Percentiles rank a stretch among this genome's conserved stretches.
phyloP scores from a whole-genome alignment of 2,888 invertebrate genomes.

The Melieria picta region DNA sequence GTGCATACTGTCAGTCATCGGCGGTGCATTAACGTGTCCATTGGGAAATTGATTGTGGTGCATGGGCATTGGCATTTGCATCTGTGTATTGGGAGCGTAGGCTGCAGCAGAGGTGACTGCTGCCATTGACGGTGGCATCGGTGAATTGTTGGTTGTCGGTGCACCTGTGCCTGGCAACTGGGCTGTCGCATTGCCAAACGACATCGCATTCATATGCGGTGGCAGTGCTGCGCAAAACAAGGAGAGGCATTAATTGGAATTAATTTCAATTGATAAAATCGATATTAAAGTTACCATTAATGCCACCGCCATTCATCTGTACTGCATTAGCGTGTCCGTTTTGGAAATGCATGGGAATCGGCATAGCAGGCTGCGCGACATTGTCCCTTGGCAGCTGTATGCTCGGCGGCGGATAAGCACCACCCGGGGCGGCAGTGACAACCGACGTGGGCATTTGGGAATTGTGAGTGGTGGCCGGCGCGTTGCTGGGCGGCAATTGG shows the following conservation, averaged over 20 bases:
- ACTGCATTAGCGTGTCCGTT: conserved; percentile 55
- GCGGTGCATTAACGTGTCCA: neutral
- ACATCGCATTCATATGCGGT: conserved; percentile 1
- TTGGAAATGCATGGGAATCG: conserved; percentile 59
- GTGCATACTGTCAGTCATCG: conserved; percentile 7
- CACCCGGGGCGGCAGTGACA: conserved; percentile 19
- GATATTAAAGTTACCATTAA: conserved; percentile 4
- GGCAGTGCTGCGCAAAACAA: conserved; percentile 11
- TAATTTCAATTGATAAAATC: neutral
- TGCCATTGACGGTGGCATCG: conserved; percentile 2
- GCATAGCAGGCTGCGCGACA: conserved; percentile 31
- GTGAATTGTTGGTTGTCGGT: conserved; percentile 10
- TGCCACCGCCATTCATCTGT: conserved; percentile 48
- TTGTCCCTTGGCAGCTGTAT: conserved; percentile 31
- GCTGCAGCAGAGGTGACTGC: neutral
- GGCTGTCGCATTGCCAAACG: conserved; percentile 4
- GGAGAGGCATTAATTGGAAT: neutral
- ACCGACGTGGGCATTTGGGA: conserved; percentile 34
- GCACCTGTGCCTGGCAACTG: conserved; percentile 20
- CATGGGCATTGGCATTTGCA: conserved; percentile 12
- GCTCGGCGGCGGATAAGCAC: conserved; percentile 40
- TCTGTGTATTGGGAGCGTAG: conserved; percentile 8
- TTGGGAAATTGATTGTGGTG: conserved; percentile 21
- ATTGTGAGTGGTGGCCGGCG: conserved; percentile 29
- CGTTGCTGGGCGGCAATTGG: conserved; percentile 24